Base-by-base conservation (phyloP, 1,140 invertebrate species). In the Hylaeus anthracinus region DNA sequence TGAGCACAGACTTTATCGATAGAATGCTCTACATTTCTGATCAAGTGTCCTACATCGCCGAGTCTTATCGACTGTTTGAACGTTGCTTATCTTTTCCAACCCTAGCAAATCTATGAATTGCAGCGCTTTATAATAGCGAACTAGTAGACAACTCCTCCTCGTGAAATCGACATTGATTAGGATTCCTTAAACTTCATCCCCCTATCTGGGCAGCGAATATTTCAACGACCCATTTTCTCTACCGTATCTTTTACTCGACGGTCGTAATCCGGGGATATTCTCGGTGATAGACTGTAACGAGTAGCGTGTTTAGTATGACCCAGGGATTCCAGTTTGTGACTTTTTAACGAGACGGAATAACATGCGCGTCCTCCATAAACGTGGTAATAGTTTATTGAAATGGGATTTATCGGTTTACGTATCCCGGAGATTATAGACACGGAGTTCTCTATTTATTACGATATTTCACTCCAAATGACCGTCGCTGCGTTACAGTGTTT, bases 311-410 rank as follows among this genome's bases (percentile, higher is more conserved):
- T 76, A 69, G 37, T 58, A 39, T 43, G 8, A 14, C 15, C 1
- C 14, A 1, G 9, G 26, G 45, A 37, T 69, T n/a, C 53, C 41
- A 12, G n/a, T 41, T 39, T 39, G 26, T 10, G 41, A 69, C 37
- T 45, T 39, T 58, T 67, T 26, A 45, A 51, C 26, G 26, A 37
- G 12, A 14, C 8, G n/a, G 3, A 12, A 37, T 15, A 64, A 64
- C 61, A 65, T 10, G 64, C 43, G 43, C 43, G 26, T n/a, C 39
- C 12, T 26, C 39, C 39, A 15, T 64, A 64, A 64, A 64, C 12
- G 37, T 15, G 10, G 12, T 64, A 64, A 64, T 64, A 64, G 61
- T 43, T 64, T 41, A 64, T 64, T 64, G 41, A 64, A 39, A 43
- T 41, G 43, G 39, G 10, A 64, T 64, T 41, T 64, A 64, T 64